These are phyloP conservation scores for Brachyptera putata DNA, from an alignment of 2,888 invertebrate species.

Conservation along the genomic window DNA sequence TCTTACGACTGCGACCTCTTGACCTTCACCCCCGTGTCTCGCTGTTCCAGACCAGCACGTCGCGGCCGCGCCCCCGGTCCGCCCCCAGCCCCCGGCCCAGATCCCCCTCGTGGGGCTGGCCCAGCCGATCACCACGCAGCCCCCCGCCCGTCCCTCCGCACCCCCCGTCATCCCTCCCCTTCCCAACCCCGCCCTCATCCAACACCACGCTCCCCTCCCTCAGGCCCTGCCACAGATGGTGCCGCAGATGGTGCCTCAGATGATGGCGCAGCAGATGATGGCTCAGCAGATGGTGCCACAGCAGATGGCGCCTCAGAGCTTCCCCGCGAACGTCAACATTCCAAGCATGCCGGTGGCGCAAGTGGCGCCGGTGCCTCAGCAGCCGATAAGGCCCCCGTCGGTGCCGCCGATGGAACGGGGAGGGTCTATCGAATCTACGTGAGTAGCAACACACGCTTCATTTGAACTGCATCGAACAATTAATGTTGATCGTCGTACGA, in stretches of 20 bases:
- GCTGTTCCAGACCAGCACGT: not conserved
- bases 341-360: slow-evolving; percentile 22
- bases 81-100: slow-evolving; percentile 26
- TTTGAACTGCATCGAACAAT: no score
- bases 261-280: slow-evolving; percentile 26
- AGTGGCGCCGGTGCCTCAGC: slow-evolving; percentile 1
- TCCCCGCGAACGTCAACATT: slow-evolving; percentile 47
- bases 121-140: slow-evolving; percentile 33
- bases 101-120: slow-evolving; percentile 28
- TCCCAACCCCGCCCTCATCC: slow-evolving; percentile 39
- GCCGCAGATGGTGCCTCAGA: slow-evolving; percentile 33
- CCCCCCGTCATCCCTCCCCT: slow-evolving; percentile 41
- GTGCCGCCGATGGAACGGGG: slow-evolving; percentile 43
- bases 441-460: no score
- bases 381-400: slow-evolving; percentile 24
- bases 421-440: slow-evolving; percentile 47
- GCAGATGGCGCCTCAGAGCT: not conserved
- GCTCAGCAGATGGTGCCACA: slow-evolving; percentile 34
- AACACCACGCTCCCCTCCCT: slow-evolving; percentile 40
- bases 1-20: no score
- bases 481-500: no score
- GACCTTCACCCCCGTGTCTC: no score
- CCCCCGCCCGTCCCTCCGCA: slow-evolving; percentile 36
- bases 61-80: no score
- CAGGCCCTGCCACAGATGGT: slow-evolving; percentile 33